Percentiles rank a stretch among this genome's conserved stretches.
Evolutionary conservation across 2,797 vertebrate genomes (phyloP).

Genomic region (Otolemur crassicaudatus): DNA sequence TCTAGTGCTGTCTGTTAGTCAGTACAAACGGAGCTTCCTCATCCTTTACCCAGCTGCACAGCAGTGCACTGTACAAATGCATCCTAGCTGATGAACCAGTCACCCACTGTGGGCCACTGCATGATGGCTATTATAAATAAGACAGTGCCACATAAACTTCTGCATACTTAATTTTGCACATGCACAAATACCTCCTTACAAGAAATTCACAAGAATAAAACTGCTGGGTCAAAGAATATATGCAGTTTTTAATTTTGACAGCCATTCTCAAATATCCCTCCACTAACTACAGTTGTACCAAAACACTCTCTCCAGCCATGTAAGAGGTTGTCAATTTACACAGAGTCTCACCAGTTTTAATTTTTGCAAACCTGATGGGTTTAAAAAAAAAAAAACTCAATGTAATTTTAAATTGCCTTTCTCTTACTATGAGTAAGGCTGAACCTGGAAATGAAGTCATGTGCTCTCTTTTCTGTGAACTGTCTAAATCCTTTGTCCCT

Average conservation of each 20-base stretch:
- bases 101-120: neutral
- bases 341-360: neutral
- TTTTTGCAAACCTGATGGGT: neutral
- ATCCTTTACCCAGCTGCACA: neutral
- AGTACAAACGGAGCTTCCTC: neutral
- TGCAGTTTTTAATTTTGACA: neutral
- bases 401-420: neutral
- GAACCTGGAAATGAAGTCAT: neutral
- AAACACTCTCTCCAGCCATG: neutral
- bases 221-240: neutral
- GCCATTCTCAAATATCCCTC: neutral
- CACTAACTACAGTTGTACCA: too few species aligned
- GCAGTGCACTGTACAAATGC: neutral
- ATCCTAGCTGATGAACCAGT: neutral
- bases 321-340: too few species aligned
- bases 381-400: neutral
- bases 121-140: neutral
- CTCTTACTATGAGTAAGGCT: neutral
- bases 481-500: neutral
- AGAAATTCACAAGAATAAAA: neutral
- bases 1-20: neutral
- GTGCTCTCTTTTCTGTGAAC: neutral
- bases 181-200: neutral
- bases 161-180: neutral
- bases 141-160: neutral